Conservation (phyloP, 2,113 vertebrate genomes). For the Aramus guarauna region DNA sequence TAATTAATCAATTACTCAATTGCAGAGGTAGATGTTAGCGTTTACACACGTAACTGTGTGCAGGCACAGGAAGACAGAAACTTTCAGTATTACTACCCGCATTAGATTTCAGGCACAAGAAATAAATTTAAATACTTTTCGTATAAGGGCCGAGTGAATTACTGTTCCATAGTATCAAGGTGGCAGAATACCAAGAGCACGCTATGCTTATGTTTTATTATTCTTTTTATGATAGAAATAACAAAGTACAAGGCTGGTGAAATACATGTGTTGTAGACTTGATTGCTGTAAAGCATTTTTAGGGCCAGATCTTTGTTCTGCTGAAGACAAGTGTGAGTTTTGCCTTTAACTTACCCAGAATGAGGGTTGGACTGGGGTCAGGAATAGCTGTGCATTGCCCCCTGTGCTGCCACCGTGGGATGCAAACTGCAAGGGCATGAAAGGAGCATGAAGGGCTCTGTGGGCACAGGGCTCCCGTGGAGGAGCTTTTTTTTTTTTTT, state of each 20-base stretch:
- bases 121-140: background rate
- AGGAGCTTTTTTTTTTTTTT: background rate
- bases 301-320: background rate
- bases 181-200: background rate
- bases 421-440: background rate
- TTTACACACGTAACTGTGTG: background rate
- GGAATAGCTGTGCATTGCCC: fast-evolving
- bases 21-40: background rate
- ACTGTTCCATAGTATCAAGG: background rate
- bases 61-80: background rate
- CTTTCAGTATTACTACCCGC: background rate
- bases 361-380: background rate
- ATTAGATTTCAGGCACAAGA: background rate
- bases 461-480: fast-evolving
- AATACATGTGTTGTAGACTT: background rate
- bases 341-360: background rate
- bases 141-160: background rate
- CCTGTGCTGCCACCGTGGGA: background rate
- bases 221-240: background rate
- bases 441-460: background rate
- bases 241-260: background rate
- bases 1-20: background rate
- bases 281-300: background rate
- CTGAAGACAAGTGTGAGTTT: background rate
- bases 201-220: background rate